These are phyloP conservation scores for Anniella stebbinsi DNA, from an alignment of 2,797 vertebrate species.

Conservation along the genomic window DNA sequence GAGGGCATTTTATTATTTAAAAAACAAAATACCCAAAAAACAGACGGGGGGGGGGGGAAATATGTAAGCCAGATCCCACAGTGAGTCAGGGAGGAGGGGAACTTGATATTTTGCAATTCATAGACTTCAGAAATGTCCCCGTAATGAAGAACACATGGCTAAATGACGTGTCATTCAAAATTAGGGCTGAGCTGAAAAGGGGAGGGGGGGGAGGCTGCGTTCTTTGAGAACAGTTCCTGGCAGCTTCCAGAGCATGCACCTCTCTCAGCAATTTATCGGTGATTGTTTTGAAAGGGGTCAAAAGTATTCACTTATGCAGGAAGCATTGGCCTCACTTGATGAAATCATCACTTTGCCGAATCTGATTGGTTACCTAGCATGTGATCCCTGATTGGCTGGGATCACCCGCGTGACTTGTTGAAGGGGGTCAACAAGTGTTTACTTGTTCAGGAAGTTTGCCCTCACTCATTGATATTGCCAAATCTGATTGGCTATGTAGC, in stretches of 20 bases:
- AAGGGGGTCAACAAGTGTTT: background rate
- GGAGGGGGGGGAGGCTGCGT: too few species aligned
- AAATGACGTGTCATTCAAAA: constrained; percentile 9
- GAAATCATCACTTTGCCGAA: background rate
- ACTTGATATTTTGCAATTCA: constrained; percentile 54
- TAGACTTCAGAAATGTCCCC: constrained; percentile 50
- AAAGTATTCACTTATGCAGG: background rate
- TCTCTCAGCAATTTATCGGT: background rate
- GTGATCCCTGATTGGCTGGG: background rate
- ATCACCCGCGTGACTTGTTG: too few species aligned
- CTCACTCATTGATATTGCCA: background rate
- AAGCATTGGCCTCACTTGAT: background rate
- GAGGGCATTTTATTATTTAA: constrained; percentile 23
- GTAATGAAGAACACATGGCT: constrained; percentile 63
- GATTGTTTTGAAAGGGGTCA: constrained; percentile 3
- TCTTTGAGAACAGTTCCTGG: constrained; percentile 29
- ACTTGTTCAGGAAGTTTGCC: background rate
- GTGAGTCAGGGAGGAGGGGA: constrained; percentile 47
- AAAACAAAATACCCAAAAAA: background rate
- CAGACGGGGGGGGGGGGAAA: background rate
- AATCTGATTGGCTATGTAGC: background rate
- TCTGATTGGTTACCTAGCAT: background rate
- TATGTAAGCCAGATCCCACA: constrained; percentile 50
- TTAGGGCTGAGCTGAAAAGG: background rate
- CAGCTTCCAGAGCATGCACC: background rate